These are phyloP conservation scores for Panagrolaimus sp. DNA, from an alignment of 1,140 invertebrate species.

Conservation along the genomic window DNA sequence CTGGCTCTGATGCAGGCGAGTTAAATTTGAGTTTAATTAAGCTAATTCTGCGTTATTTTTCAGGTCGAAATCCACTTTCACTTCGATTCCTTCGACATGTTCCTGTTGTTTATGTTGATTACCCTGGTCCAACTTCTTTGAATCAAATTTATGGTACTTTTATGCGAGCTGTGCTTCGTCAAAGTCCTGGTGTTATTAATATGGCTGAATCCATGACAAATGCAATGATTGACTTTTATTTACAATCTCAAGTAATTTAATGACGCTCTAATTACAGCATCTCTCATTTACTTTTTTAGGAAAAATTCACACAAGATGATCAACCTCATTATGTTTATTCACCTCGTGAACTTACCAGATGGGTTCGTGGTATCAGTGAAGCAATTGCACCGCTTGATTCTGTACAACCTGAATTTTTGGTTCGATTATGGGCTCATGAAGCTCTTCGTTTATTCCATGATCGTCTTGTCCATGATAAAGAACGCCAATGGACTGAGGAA, in stretches of 20 bases:
- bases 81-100: conserved; percentile 85
- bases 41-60: no score
- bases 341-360: conserved; percentile 97
- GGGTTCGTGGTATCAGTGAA: conserved; percentile 98
- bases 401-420: conserved; percentile 82
- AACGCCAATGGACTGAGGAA: conserved; percentile 94
- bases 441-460: conserved; percentile 91
- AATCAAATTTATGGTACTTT: conserved; percentile 93
- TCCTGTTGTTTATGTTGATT: conserved; percentile 98
- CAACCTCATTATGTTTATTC: conserved; percentile 99
- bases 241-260: conserved; percentile 73
- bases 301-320: conserved; percentile 98
- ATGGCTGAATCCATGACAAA: conserved; percentile 93
- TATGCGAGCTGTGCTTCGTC: conserved; percentile 87
- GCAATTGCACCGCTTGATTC: conserved; percentile 86
- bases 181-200: conserved; percentile 79
- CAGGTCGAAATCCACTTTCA: conserved; percentile 91
- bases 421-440: conserved; percentile 96
- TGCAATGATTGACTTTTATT: conserved; percentile 98
- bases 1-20: conserved; percentile 75
- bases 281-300: conserved; percentile 62
- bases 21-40: no score
- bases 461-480: conserved; percentile 81
- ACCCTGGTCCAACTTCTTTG: conserved; percentile 86
- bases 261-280: neutral